Percentiles rank a stretch among this genome's conserved stretches.
Conservation (phyloP, 2,888 invertebrate genomes). For the Ecdyonurus torrentis region DNA sequence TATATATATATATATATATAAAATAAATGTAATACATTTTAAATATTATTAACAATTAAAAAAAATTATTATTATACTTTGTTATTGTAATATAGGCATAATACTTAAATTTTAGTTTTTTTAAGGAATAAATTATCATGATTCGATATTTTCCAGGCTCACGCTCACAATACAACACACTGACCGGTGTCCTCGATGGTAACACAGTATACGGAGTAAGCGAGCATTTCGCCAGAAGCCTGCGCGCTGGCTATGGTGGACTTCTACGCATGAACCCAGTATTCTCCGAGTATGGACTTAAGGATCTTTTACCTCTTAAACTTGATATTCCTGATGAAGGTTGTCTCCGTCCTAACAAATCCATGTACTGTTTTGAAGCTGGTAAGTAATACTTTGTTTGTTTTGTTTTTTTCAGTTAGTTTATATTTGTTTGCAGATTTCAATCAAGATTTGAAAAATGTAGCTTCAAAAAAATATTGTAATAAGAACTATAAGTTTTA, state of each 20-base stretch:
- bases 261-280: conserved; percentile 75
- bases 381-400: conserved; percentile 34
- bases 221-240: conserved; percentile 63
- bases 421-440: too few species aligned
- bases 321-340: conserved; percentile 84
- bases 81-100: too few species aligned
- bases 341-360: conserved; percentile 73
- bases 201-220: conserved; percentile 81
- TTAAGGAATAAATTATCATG: too few species aligned
- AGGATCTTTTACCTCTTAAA: conserved; percentile 73
- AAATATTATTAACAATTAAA: too few species aligned
- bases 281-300: conserved; percentile 70
- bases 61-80: too few species aligned
- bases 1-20: too few species aligned
- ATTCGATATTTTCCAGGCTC: too few species aligned
- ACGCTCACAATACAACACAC: conserved; percentile 66
- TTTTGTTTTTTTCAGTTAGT: neutral
- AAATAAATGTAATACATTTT: too few species aligned
- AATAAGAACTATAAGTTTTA: too few species aligned
- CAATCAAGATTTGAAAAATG: too few species aligned
- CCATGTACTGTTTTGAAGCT: conserved; percentile 86
- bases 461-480: too few species aligned
- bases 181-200: conserved; percentile 73
- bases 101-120: too few species aligned
- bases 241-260: conserved; percentile 68